Conservation (phyloP, 2,797 vertebrate genomes). For the Cebuella pygmaea region DNA sequence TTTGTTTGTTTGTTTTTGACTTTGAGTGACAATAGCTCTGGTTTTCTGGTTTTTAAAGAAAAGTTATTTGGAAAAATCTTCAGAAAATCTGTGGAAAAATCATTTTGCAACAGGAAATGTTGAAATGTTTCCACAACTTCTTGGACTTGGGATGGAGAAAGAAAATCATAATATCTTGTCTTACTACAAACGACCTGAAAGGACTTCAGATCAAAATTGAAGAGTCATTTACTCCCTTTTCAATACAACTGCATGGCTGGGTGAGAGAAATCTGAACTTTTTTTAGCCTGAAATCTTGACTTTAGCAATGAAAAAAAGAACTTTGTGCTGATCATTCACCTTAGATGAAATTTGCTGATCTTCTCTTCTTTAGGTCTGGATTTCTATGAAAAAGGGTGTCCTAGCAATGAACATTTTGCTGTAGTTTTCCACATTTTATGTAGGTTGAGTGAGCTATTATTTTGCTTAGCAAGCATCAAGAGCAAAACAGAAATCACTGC, state of each 20-base stretch:
- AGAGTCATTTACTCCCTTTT: not conserved
- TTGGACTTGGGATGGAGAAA: not conserved
- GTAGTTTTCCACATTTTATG: not conserved
- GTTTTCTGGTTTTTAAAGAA: not conserved
- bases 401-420: not conserved
- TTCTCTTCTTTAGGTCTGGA: not conserved
- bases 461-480: not conserved
- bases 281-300: not conserved
- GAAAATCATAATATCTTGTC: not conserved
- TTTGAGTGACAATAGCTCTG: not conserved
- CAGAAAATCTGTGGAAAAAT: not conserved
- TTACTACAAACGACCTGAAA: not conserved
- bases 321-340: not conserved
- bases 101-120: not conserved
- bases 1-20: not conserved
- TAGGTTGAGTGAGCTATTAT: not conserved
- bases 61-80: not conserved
- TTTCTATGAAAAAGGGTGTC: not conserved
- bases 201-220: not conserved
- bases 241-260: not conserved
- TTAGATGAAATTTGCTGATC: not conserved
- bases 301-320: not conserved
- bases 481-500: not conserved
- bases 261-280: not conserved
- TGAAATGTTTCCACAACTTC: not conserved